These are phyloP conservation scores for Aeoliscus strigatus DNA, from an alignment of 2,797 vertebrate species.

Conservation along the genomic window DNA sequence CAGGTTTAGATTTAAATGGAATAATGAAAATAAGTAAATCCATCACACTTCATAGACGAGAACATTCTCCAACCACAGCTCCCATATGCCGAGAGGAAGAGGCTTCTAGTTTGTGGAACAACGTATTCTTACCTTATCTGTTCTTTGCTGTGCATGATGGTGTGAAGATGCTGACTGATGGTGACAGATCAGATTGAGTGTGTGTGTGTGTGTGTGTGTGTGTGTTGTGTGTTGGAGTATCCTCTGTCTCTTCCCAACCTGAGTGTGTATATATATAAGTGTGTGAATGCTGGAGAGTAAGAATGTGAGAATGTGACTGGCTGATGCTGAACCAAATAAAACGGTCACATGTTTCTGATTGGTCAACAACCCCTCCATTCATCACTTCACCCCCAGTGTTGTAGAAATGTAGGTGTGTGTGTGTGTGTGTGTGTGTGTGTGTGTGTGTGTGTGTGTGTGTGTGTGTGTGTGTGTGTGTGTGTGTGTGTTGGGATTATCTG, in stretches of 20 bases:
- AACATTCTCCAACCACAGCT: too few species aligned
- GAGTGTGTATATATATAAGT: conserved; percentile 4
- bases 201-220: conserved; percentile 10
- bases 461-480: conserved; percentile 9
- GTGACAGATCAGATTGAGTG: background rate
- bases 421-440: conserved; percentile 14
- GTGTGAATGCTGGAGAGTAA: too few species aligned
- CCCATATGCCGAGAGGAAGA: too few species aligned
- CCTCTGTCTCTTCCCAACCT: too few species aligned
- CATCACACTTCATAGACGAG: too few species aligned
- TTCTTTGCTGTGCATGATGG: conserved; percentile 63
- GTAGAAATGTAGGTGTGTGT: conserved; percentile 9
- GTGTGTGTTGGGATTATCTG: too few species aligned
- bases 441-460: conserved; percentile 3
- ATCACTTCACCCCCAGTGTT: conserved; percentile 13
- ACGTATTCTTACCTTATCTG: conserved; percentile 54
- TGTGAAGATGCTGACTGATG: background rate
- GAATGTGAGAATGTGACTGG: too few species aligned
- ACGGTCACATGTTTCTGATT: conserved; percentile 55
- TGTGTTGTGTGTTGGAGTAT: conserved; percentile 9
- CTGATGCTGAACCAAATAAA: conserved; percentile 34
- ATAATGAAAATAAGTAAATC: too few species aligned
- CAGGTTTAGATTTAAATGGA: too few species aligned
- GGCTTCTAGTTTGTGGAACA: too few species aligned
- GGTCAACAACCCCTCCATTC: conserved; percentile 51